Conservation (phyloP, 1,140 invertebrate genomes). For the Matsumurasca onukii region DNA sequence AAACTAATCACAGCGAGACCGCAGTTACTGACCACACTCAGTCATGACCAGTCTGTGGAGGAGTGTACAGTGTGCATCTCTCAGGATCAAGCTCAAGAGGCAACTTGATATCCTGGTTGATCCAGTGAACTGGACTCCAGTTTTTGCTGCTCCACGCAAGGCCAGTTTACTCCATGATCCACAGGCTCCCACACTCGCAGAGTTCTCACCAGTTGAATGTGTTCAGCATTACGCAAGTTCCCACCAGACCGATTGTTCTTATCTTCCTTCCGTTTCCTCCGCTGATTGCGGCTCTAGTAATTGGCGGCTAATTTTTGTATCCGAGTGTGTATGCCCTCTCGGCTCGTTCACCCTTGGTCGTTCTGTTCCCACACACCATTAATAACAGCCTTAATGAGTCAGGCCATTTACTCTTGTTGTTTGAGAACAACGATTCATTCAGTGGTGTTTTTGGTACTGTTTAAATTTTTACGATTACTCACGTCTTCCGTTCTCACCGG, state of each 20-base stretch:
- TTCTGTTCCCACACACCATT: slow-evolving; percentile 9
- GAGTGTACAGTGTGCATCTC: too few relatives aligned
- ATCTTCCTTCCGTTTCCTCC: slow-evolving; percentile 24
- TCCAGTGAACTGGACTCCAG: too few relatives aligned
- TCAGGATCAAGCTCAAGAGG: too few relatives aligned
- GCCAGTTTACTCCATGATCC: too few relatives aligned
- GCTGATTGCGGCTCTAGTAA: slow-evolving; percentile 2
- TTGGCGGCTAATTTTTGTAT: slow-evolving; percentile 21
- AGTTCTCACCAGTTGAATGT: slow-evolving; percentile 19
- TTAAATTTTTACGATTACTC: neutral
- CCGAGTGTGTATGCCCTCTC: neutral
- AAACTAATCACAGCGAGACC: too few relatives aligned
- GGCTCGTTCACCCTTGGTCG: slow-evolving; percentile 2
- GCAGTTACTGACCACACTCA: too few relatives aligned
- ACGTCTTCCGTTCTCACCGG: neutral
- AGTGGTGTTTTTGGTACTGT: neutral
- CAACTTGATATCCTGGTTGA: too few relatives aligned
- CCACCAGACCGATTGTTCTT: slow-evolving; percentile 19
- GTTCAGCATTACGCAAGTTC: slow-evolving; percentile 27
- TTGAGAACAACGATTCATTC: slow-evolving; percentile 9
- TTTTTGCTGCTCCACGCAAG: too few relatives aligned
- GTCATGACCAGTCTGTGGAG: too few relatives aligned
- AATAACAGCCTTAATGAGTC: slow-evolving; percentile 12
- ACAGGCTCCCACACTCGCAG: neutral
- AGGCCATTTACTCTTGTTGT: neutral